These are phyloP conservation scores for Belonocnema kinseyi DNA, from an alignment of 1,140 invertebrate genomes.

Conservation along the genomic window DNA sequence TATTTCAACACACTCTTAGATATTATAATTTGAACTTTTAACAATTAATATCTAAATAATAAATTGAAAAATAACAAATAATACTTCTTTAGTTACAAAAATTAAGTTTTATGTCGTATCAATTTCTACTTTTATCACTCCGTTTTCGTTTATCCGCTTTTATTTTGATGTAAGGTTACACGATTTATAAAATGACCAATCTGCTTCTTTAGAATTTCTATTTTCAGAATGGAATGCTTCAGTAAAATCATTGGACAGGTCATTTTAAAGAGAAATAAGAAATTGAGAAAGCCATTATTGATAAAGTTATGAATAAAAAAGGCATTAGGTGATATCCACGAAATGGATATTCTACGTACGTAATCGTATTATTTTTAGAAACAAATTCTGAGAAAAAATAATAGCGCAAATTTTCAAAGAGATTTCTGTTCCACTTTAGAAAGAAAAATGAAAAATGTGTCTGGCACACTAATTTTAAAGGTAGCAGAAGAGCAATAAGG, in stretches of 20 bases:
- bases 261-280: background rate
- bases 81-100: conserved; percentile 3
- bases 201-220: too few relatives aligned
- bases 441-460: conserved; percentile 7
- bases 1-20: too few relatives aligned
- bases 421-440: background rate
- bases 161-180: conserved; percentile 6
- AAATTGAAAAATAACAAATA: background rate
- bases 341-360: too few relatives aligned
- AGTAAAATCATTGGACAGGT: background rate
- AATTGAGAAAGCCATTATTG: background rate
- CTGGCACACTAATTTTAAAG: conserved; percentile 11
- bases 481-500: conserved; percentile 9
- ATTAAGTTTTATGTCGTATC: conserved; percentile 2
- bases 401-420: too few relatives aligned
- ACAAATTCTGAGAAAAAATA: too few relatives aligned
- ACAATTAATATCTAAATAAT: too few relatives aligned
- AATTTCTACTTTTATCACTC: too few relatives aligned
- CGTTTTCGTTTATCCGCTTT: background rate
- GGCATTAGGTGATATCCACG: too few relatives aligned
- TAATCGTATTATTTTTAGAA: too few relatives aligned
- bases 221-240: too few relatives aligned
- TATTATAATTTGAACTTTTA: too few relatives aligned
- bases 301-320: too few relatives aligned
- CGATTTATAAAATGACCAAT: background rate